phyloP scores from a whole-genome alignment of 2,113 vertebrate genomes.

The Microtus richardsoni region DNA sequence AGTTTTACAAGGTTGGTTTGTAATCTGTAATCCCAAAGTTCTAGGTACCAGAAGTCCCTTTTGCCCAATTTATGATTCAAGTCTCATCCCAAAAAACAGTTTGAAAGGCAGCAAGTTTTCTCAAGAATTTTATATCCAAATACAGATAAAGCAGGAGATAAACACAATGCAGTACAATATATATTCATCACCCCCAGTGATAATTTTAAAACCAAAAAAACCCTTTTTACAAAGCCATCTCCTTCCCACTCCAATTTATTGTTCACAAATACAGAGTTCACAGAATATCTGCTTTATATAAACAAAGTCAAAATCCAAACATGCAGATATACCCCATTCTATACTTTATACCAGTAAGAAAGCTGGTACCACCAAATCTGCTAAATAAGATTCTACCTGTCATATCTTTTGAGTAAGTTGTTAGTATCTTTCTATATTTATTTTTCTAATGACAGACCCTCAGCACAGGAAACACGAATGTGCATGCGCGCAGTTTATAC shows the following conservation, averaged over 20 bases:
- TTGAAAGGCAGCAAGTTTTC: slow-evolving; percentile 60
- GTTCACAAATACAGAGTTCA: slow-evolving; percentile 71
- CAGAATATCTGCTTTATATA: slow-evolving; percentile 53
- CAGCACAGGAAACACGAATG: slow-evolving; percentile 20
- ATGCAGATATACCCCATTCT: slow-evolving; percentile 55
- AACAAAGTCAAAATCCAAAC: slow-evolving; percentile 46
- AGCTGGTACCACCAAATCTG: slow-evolving; percentile 17
- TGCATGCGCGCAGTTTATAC: background rate
- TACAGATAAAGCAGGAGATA: slow-evolving; percentile 64
- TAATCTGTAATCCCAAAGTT: background rate
- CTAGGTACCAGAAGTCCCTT: slow-evolving; percentile 21
- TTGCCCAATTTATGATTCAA: slow-evolving; percentile 3
- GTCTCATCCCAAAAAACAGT: slow-evolving; percentile 46
- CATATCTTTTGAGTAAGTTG: slow-evolving; percentile 28
- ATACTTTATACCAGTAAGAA: slow-evolving; percentile 48
- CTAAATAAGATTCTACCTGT: slow-evolving; percentile 35
- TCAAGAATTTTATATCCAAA: slow-evolving; percentile 68
- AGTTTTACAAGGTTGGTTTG: background rate
- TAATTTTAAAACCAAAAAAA: slow-evolving; percentile 63
- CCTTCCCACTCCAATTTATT: slow-evolving; percentile 50
- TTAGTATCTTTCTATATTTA: slow-evolving; percentile 47
- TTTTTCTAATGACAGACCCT: slow-evolving; percentile 50
- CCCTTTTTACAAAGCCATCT: slow-evolving; percentile 73
- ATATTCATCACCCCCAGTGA: slow-evolving; percentile 71
- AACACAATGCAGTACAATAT: slow-evolving; percentile 67